Percentiles rank a stretch among this genome's conserved stretches.
phyloP scores from a whole-genome alignment of 2,113 vertebrate species.

The Erinaceus europaeus region DNA sequence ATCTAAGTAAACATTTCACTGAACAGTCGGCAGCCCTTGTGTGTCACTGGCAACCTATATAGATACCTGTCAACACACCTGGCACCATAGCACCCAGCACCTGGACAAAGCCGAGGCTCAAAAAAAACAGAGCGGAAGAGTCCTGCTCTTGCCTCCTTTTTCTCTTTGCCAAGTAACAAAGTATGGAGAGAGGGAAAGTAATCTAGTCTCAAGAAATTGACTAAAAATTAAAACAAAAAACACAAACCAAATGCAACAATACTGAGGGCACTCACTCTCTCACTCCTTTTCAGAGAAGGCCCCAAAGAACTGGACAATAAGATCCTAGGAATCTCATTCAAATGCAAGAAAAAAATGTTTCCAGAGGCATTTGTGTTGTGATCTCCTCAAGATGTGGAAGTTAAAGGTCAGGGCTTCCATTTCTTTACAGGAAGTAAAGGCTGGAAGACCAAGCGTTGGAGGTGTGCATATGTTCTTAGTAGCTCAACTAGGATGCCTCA shows the following conservation, averaged over 20 bases:
- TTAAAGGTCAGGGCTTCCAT: not conserved
- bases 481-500: not conserved
- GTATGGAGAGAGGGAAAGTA: not conserved
- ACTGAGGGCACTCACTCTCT: not conserved
- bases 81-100: conserved; percentile 62
- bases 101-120: conserved; percentile 60
- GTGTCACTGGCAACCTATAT: not conserved
- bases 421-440: not conserved
- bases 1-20: conserved; percentile 68
- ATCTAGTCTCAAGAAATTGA: not conserved
- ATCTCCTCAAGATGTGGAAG: not conserved
- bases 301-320: not conserved
- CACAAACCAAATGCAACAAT: not conserved
- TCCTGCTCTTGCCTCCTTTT: conserved; percentile 51
- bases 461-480: not conserved
- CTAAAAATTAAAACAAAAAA: conserved; percentile 17
- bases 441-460: not conserved
- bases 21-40: conserved; percentile 63
- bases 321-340: not conserved
- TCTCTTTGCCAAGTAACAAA: conserved; percentile 57
- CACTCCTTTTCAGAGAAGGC: not conserved
- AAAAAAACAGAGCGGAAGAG: conserved; percentile 55
- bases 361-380: conserved; percentile 8
- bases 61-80: not conserved
- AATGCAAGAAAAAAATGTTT: conserved; percentile 10